phyloP scores from a whole-genome alignment of 2,113 vertebrate species.

The Nipponia nippon region DNA sequence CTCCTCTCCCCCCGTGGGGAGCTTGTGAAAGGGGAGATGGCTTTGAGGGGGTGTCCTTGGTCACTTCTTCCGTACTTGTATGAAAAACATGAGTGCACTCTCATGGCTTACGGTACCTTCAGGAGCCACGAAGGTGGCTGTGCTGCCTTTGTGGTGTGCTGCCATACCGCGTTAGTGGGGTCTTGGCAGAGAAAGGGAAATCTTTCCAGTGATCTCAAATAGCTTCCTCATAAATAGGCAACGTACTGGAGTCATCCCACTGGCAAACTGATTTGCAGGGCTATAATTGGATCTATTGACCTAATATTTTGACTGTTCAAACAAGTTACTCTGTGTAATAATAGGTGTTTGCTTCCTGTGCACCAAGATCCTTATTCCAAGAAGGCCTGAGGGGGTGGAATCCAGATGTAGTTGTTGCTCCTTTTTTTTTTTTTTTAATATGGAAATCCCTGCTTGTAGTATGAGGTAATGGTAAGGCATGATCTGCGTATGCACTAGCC shows the following conservation, averaged over 20 bases:
- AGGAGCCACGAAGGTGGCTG: neutral
- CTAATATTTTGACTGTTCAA: neutral
- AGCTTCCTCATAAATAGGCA: neutral
- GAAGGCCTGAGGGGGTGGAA: neutral
- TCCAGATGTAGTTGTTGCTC: neutral
- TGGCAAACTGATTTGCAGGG: neutral
- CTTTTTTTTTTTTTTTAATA: neutral
- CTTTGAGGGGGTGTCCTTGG: neutral
- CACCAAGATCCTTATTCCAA: neutral
- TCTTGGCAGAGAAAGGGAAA: neutral
- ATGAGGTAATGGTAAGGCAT: rapidly evolving
- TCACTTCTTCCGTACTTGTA: neutral
- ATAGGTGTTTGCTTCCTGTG: neutral
- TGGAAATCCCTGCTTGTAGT: neutral
- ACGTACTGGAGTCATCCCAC: neutral
- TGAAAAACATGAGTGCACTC: rapidly evolving
- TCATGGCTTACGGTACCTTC: neutral
- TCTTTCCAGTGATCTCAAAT: neutral
- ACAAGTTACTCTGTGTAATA: neutral
- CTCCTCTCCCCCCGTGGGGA: rapidly evolving
- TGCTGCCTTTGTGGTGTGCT: rapidly evolving
- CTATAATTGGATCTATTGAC: neutral
- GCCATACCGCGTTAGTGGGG: rapidly evolving
- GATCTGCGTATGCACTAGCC: neutral
- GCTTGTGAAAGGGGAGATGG: neutral